A percentile compares a stretch with the other conserved stretches of the same genome.
Evolutionary conservation across 1,140 invertebrate species (phyloP).

Genomic region (Heliconius melpomene): DNA sequence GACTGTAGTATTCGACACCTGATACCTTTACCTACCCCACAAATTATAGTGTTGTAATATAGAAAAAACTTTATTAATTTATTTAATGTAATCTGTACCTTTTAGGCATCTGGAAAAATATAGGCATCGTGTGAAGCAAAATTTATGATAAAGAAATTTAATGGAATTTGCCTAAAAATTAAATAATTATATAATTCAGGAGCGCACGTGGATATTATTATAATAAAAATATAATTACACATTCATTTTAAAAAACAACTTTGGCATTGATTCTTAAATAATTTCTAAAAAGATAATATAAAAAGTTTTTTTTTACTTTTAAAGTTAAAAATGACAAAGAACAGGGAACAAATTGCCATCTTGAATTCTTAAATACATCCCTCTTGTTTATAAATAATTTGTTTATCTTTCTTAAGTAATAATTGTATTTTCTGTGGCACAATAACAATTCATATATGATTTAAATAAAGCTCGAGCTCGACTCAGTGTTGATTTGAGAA

Average conservation of each 20-base stretch:
- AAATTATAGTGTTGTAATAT: too few relatives aligned
- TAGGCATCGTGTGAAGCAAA: slow-evolving; percentile 17
- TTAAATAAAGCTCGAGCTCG: not conserved
- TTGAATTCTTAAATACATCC: slow-evolving; percentile 1
- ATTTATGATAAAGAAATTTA: not conserved
- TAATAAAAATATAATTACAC: slow-evolving; percentile 8
- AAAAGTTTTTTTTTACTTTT: not conserved
- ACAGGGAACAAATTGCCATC: not conserved
- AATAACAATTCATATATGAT: not conserved
- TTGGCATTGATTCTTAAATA: not conserved
- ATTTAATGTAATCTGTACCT: too few relatives aligned
- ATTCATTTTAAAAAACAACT: not conserved
- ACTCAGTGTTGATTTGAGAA: not conserved
- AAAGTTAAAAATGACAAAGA: not conserved
- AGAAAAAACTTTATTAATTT: too few relatives aligned
- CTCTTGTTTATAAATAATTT: not conserved
- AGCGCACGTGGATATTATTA: not conserved
- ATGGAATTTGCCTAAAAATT: not conserved
- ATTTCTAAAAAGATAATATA: slow-evolving; percentile 10
- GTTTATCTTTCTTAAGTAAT: slow-evolving; percentile 7
- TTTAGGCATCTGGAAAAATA: too few relatives aligned
- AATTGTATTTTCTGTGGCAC: not conserved
- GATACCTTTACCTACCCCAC: too few relatives aligned
- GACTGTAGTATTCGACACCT: too few relatives aligned
- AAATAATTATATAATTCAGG: not conserved